Conservation (phyloP, 2,797 vertebrate species). For the Sebastes glaucus region DNA sequence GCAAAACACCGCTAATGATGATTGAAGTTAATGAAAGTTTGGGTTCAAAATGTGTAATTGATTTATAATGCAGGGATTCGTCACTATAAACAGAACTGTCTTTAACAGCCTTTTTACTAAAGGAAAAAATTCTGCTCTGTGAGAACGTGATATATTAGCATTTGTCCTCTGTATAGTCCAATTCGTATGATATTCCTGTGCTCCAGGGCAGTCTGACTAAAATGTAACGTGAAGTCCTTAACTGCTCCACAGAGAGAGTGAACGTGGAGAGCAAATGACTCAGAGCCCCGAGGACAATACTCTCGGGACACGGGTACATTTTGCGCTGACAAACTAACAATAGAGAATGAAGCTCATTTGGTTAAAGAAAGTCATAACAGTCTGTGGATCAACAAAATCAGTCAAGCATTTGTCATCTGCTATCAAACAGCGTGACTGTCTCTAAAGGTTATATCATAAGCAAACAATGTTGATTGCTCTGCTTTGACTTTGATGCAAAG, state of each 20-base stretch:
- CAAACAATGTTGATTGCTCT: neutral
- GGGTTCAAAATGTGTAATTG: neutral
- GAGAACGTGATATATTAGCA: neutral
- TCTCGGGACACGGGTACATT: conserved; percentile 34
- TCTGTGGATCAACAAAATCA: conserved; percentile 19
- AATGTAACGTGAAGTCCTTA: conserved; percentile 36
- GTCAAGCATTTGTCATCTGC: conserved; percentile 16
- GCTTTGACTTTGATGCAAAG: neutral
- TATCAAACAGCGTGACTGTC: neutral
- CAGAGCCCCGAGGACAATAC: conserved; percentile 15
- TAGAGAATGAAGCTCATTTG: conserved; percentile 43
- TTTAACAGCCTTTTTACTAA: neutral
- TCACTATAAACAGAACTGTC: neutral
- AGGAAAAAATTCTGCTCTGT: neutral
- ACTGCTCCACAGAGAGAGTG: conserved; percentile 28
- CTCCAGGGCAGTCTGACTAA: conserved; percentile 17
- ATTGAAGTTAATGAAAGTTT: neutral
- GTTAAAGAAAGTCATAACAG: neutral
- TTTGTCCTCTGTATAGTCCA: neutral
- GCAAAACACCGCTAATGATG: conserved; percentile 4
- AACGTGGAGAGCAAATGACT: conserved; percentile 39
- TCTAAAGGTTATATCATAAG: conserved; percentile 17
- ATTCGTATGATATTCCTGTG: neutral
- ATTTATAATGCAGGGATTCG: conserved; percentile 11
- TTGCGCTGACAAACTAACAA: conserved; percentile 35